Percentiles rank a stretch among this genome's conserved stretches.
These are phyloP conservation scores for Sogatella furcifera DNA, from an alignment of 1,140 invertebrate genomes.

Conservation along the genomic window DNA sequence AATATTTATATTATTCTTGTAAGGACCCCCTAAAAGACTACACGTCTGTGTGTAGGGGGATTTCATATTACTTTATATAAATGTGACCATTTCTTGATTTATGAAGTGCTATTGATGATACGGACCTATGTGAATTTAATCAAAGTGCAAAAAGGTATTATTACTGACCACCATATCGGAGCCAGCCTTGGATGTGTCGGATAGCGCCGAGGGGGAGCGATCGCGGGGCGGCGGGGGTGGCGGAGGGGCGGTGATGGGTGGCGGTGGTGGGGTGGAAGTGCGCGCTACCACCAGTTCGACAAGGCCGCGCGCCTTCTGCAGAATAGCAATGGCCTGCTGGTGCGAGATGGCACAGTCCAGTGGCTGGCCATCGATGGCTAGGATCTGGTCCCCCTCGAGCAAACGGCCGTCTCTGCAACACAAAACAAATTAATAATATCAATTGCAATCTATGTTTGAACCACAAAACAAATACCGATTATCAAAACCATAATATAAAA, in stretches of 20 bases:
- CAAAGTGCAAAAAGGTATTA: no score
- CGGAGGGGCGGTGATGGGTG: neutral
- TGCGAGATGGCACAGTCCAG: constrained; percentile 76
- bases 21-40: no score
- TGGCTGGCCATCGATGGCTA: constrained; percentile 79
- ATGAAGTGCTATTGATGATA: no score
- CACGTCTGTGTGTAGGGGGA: no score
- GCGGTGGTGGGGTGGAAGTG: constrained; percentile 17
- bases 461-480: no score
- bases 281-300: constrained; percentile 62
- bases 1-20: no score
- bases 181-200: constrained; percentile 57
- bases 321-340: constrained; percentile 70
- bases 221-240: constrained; percentile 13
- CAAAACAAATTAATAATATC: no score
- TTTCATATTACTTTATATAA: no score
- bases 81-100: no score
- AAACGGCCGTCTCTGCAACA: constrained; percentile 60
- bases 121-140: no score
- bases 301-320: constrained; percentile 65
- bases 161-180: constrained; percentile 57
- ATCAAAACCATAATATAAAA: no score
- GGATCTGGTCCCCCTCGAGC: constrained; percentile 75
- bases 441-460: no score
- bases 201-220: constrained; percentile 52